Evolutionary conservation across 2,113 vertebrate genomes (phyloP), one percentile per base, ranked within the genome.

Genomic region (Chaetops frenatus): DNA sequence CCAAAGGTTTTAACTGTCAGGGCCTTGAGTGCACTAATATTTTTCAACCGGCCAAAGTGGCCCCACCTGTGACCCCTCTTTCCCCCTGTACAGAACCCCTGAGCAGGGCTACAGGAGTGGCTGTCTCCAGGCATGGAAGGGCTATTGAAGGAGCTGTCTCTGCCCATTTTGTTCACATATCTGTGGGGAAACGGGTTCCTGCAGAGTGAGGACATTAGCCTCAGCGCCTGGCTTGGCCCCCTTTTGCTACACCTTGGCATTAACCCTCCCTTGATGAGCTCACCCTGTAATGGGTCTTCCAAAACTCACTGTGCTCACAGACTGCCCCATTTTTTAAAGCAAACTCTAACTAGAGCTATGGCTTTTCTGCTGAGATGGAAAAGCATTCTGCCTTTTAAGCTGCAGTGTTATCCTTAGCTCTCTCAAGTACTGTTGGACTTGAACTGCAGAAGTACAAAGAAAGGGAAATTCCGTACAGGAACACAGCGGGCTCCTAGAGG

Each of bases 21-120:
- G n/a, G 25, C 11, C 25, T 15, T 16, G 44, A 81, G 27, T 0
- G 1, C n/a, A 67, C 8, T 20, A 33, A 8, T 18, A 33, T 71
- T 44, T 38, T 74, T 54, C 35, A 54, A 3, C 1, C 54, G 48
- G 27, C 44, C 19, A 3, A 9, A 58, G 11, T 17, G 38, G 15
- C 16, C 12, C 5, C 18, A 53, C 15, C 5, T 35, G 35, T 38
- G 66, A 38, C 3, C 1, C 6, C 8, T 12, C 23, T 28, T 35
- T 11, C 2, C 7, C 15, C 11, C 9, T 21, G 1, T 0, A 18
- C 7, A 72, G 24, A 18, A 1, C 0, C 47, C 42, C 24, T 45
- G n/a, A 61, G 62, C 1, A 4, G 7, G 2, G 11, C 8, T 4
- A 15, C 5, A 35, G 27, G 13, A 54, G 8, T 8, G 4, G 14